Percentiles rank a stretch among this genome's conserved stretches.
Evolutionary conservation across 2,888 invertebrate genomes (phyloP).

Genomic region (Hydrotaea diabolus): DNA sequence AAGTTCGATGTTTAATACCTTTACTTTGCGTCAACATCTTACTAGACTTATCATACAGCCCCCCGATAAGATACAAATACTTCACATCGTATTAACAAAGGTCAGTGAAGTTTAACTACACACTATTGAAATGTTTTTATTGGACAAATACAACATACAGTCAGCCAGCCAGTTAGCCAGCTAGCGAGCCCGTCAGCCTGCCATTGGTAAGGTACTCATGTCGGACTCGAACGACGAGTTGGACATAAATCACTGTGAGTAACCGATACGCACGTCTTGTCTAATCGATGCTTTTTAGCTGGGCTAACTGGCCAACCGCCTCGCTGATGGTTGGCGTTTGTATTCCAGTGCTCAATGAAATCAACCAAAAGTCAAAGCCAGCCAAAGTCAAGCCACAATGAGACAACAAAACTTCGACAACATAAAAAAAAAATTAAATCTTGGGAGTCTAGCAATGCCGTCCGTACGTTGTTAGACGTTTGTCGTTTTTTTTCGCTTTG

Average conservation of each 20-base stretch:
- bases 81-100: slow-evolving; percentile 43
- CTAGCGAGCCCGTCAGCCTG: neutral
- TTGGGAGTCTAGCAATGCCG: slow-evolving; percentile 10
- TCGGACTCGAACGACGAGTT: neutral
- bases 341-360: slow-evolving; percentile 51
- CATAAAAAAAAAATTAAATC: slow-evolving; percentile 33
- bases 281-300: slow-evolving; percentile 35
- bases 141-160: slow-evolving; percentile 25
- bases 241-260: slow-evolving; percentile 48
- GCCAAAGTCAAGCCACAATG: slow-evolving; percentile 30
- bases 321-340: no score
- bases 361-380: neutral
- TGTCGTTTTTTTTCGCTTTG: neutral
- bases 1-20: no score
- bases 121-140: slow-evolving; percentile 10
- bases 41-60: neutral
- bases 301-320: neutral
- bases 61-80: neutral
- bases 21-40: no score
- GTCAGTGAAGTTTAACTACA: slow-evolving; percentile 53
- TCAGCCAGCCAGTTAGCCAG: neutral
- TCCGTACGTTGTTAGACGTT: slow-evolving; percentile 20
- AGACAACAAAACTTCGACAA: slow-evolving; percentile 32
- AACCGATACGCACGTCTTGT: slow-evolving; percentile 44
- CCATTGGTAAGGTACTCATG: neutral